Evolutionary conservation across 2,888 invertebrate species (phyloP), one percentile per base, ranked within the genome.

Genomic region (Conops quadrifasciatus): DNA sequence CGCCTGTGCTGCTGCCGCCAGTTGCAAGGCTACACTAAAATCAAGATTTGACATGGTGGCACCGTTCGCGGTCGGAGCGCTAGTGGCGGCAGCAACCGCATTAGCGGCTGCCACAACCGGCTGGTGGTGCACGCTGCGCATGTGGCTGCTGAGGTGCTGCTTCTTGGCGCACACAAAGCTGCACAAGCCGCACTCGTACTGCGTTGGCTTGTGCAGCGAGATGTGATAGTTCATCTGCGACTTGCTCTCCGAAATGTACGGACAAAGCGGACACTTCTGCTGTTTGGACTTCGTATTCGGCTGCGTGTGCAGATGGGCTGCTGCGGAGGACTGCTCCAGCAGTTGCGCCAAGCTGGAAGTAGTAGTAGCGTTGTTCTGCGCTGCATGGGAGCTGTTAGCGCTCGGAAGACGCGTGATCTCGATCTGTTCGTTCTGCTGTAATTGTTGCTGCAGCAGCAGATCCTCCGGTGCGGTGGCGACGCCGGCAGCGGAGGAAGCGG

Each of bases 191-290:
- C 96, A 96, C 83, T 93, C 93, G 85, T 92, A 84, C 59, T 84
- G 83, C 9, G 85, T 84, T 45, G 84, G 83, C 45, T 85, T 85
- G 81, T 96, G 96, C 82, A 95, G 92, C 80, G 94, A 94, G 80
- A 93, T 93, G 81, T 95, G 95, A 82, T 95, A 94, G 81, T 92
- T 89, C 84, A 91, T 94, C 84, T 95, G 94, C 30, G 93, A 93
- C 83, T 93, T 94, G 82, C 93, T 93, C 81, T 94, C 94, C 51
- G 93, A 93, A 76, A 92, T 92, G 82, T 94, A 95, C 0, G 95
- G 94, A 83, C 95, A 95, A 70, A 91, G 90, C 5, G 89, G 89
- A 81, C 95, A 96, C 81, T 90, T 90, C 83, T 94, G 93, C 73
- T 93, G 89, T 80, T 93, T 93, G 74, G 83, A 83, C 74, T 84